Evolutionary conservation across 2,888 invertebrate genomes (phyloP), one percentile per base, ranked within the genome.

Genomic region (Arrhopalites spinosus): DNA sequence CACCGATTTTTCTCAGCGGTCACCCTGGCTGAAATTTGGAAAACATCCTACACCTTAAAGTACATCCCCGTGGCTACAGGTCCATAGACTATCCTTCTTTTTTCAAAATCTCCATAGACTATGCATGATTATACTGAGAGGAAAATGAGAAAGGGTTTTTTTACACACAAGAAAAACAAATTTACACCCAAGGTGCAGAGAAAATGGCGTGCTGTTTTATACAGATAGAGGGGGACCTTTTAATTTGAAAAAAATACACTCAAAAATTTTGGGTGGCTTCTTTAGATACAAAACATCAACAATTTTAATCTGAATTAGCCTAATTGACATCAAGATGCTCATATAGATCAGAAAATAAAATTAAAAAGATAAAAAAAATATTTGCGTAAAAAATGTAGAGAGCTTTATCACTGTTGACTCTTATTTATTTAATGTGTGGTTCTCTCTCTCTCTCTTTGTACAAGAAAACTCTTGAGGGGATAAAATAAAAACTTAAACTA

Each of bases 1-100:
- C 96, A 96, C 87, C 92, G 96, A 83, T 96, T 96, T 90, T 95
- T 96, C 86, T 95, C 95, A 78, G 94, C 95, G 36, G 95, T 96
- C 45, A 94, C 95, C 87, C 90, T 96, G 82, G 95, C 95, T 81
- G 95, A 96, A 88, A 94, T 96, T 83, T 96, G 96, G 96, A 96
- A 96, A 88, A 95, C 94, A 83, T 94, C 93, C 87, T 95, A 95
- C 89, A 94, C 81, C 59, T 77, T 83, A 67, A 83, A 83, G 76
- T 82, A 83, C 78, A 81, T 82, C 79, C 83, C 83, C n/a, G 83
- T 83, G 68, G 80, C 83, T 23, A 80, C 80, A 64, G 83, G 83
- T 56, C 81, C 81, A 29, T 83, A 83, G 81, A 76, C 67, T 20
- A 15, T n/a, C 43, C 17, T 15, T 11, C 43, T 59, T 47, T 47